Evolutionary conservation across 1,140 invertebrate genomes (phyloP).

Genomic region (Drosophila triauraria): DNA sequence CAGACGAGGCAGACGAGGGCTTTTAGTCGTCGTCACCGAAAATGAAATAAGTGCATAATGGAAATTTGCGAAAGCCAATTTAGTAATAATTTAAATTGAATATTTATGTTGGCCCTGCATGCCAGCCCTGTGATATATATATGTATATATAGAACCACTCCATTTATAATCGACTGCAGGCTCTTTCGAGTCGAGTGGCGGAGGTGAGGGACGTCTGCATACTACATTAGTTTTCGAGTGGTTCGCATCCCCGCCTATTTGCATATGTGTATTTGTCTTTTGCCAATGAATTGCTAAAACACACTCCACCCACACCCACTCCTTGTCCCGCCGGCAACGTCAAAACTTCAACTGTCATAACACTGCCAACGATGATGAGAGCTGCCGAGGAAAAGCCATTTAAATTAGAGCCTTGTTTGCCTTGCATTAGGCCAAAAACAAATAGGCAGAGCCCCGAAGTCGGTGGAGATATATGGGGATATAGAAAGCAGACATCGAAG

Average conservation of each 20-base stretch:
- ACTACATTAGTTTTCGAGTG: slow-evolving; percentile 79
- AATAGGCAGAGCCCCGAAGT: slow-evolving; percentile 43
- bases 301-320: slow-evolving; percentile 19
- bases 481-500: neutral
- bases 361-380: slow-evolving; percentile 57
- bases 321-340: slow-evolving; percentile 27
- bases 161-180: slow-evolving; percentile 75
- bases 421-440: slow-evolving; percentile 79
- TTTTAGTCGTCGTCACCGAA: slow-evolving; percentile 60
- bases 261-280: slow-evolving; percentile 81
- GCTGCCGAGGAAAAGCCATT: slow-evolving; percentile 63
- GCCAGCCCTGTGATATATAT: neutral
- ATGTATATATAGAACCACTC: slow-evolving; percentile 35
- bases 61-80: slow-evolving; percentile 81
- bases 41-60: slow-evolving; percentile 82
- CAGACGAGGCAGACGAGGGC: slow-evolving; percentile 20
- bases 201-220: slow-evolving; percentile 45
- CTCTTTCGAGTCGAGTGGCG: slow-evolving; percentile 47
- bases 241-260: slow-evolving; percentile 65
- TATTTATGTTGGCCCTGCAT: slow-evolving; percentile 67
- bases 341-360: slow-evolving; percentile 82
- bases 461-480: slow-evolving; percentile 8
- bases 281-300: slow-evolving; percentile 79
- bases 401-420: slow-evolving; percentile 76
- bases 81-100: slow-evolving; percentile 83